Evolutionary conservation across 2,797 vertebrate genomes (phyloP).

Genomic region (Malurus splendens): DNA sequence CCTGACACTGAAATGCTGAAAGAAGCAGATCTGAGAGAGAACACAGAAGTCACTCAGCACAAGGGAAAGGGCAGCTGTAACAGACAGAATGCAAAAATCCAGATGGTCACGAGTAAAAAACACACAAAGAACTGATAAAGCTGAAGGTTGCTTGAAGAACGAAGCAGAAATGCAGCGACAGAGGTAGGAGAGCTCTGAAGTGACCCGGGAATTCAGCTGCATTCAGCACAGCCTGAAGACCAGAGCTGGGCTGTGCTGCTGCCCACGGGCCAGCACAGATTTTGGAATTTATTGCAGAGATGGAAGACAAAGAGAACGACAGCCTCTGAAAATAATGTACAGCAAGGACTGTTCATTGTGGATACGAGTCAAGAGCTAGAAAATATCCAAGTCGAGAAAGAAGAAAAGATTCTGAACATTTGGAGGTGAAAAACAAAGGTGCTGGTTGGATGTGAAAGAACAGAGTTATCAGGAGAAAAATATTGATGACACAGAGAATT

Average conservation of each 20-base stretch:
- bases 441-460: not conserved
- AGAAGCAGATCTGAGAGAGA: not conserved
- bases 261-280: not conserved
- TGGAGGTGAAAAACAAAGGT: not conserved
- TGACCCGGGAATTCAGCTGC: not conserved
- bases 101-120: not conserved
- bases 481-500: not conserved
- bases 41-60: not conserved
- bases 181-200: not conserved
- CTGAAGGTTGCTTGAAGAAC: not conserved
- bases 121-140: not conserved
- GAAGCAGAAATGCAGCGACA: not conserved
- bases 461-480: not conserved
- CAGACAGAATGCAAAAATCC: not conserved
- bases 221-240: accelerated
- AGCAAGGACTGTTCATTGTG: not conserved
- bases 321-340: not conserved
- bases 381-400: not conserved
- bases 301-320: not conserved
- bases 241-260: not conserved
- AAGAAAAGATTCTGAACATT: not conserved
- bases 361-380: not conserved
- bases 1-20: not conserved
- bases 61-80: not conserved
- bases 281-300: not conserved